Evolutionary conservation across 2,888 invertebrate species (phyloP).

Genomic region (Artemia sinica): DNA sequence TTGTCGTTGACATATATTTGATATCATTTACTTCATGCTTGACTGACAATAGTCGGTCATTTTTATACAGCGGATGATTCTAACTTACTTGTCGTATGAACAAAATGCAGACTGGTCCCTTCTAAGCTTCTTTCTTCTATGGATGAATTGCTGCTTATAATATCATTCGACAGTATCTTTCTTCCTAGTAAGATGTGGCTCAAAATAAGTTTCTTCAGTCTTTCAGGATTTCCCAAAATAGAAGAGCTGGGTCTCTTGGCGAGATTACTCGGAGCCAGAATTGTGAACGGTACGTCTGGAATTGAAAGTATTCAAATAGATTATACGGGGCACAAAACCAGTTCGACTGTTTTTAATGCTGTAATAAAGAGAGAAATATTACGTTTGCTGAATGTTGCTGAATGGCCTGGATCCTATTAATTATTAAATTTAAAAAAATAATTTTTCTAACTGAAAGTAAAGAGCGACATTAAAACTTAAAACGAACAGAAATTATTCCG

Average conservation of each 20-base stretch:
- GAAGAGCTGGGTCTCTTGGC: conserved; percentile 30
- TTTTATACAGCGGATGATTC: too few species aligned
- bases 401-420: too few species aligned
- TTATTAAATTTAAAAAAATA: too few species aligned
- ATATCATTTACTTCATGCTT: too few species aligned
- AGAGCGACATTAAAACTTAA: too few species aligned
- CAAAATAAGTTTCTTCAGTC: conserved; percentile 40
- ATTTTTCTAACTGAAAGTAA: too few species aligned
- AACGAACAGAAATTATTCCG: too few species aligned
- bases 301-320: neutral
- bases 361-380: too few species aligned
- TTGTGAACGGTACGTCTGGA: conserved; percentile 22
- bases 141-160: neutral
- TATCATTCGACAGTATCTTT: conserved; percentile 31
- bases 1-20: too few species aligned
- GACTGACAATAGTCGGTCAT: too few species aligned
- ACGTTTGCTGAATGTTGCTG: too few species aligned
- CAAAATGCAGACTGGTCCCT: neutral
- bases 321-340: neutral
- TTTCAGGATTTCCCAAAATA: conserved; percentile 28
- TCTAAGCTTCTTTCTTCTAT: neutral
- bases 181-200: conserved; percentile 43
- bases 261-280: conserved; percentile 22
- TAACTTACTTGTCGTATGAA: neutral
- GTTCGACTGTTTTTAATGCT: too few species aligned